Evolutionary conservation across 64 coral and sea anemone genomes (phyloP).

Genomic region (Astreopora myriophthalma): DNA sequence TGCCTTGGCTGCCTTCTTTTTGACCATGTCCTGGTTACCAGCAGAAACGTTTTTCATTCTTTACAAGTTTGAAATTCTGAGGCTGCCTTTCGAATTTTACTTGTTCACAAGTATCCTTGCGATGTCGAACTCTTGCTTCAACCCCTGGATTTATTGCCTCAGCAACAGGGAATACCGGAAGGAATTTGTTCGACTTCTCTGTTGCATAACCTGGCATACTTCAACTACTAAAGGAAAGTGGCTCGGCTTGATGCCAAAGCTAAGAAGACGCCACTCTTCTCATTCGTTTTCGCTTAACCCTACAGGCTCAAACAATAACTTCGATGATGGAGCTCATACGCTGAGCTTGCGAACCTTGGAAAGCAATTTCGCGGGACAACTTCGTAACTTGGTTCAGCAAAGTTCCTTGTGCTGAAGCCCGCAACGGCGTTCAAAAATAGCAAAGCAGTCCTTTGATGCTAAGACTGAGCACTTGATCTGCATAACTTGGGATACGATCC

Average conservation of each 20-base stretch:
- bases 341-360: neutral
- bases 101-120: constrained; percentile 3
- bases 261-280: neutral
- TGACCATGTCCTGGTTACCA: constrained; percentile 58
- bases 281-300: neutral
- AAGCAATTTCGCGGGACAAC: neutral
- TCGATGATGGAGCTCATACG: neutral
- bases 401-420: neutral
- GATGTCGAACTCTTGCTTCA: neutral
- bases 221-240: neutral
- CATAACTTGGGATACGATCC: neutral
- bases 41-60: constrained; percentile 51
- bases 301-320: neutral
- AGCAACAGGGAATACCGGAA: neutral
- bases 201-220: neutral
- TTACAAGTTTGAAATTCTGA: neutral
- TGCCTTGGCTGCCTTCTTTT: constrained; percentile 56
- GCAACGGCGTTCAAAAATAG: neutral
- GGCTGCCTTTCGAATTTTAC: constrained; percentile 13
- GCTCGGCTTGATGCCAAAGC: neutral
- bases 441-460: neutral
- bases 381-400: neutral
- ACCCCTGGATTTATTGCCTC: neutral
- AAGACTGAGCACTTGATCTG: neutral
- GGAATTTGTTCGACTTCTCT: constrained; percentile 41